Evolutionary conservation across 2,113 vertebrate genomes (phyloP).

Genomic region (Corythornis madagascariensis): DNA sequence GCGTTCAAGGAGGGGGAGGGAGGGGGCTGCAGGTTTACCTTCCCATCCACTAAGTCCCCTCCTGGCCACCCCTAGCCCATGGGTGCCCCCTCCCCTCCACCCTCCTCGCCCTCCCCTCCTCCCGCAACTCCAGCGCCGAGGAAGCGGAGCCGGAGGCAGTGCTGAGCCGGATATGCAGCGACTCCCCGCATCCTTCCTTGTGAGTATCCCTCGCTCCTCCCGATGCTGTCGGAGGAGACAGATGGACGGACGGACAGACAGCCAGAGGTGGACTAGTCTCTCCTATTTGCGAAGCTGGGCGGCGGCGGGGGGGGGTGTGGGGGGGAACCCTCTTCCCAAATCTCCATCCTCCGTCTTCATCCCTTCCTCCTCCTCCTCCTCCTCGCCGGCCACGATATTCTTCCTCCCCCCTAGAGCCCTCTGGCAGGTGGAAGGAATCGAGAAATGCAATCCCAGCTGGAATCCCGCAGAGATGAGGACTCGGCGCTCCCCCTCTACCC

Average conservation of each 20-base stretch:
- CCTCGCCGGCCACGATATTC: neutral
- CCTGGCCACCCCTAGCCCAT: neutral
- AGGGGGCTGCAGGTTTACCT: neutral
- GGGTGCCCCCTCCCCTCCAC: neutral
- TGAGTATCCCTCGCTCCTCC: constrained; percentile 45
- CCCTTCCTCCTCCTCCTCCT: neutral
- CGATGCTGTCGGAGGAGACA: neutral
- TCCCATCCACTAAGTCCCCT: neutral
- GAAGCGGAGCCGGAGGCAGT: constrained; percentile 55
- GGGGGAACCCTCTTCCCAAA: neutral
- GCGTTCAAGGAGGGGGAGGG: neutral
- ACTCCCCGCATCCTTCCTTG: constrained; percentile 45
- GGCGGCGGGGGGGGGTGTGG: neutral
- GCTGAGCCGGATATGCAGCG: constrained; percentile 65
- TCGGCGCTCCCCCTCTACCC: neutral
- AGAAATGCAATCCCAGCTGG: neutral
- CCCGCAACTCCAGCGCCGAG: constrained; percentile 34
- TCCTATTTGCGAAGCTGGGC: neutral
- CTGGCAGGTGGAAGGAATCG: neutral
- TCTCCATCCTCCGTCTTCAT: neutral
- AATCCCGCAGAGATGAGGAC: neutral
- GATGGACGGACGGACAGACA: neutral
- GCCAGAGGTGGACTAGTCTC: neutral
- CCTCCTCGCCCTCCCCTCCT: neutral
- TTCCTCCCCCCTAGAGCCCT: neutral